phyloP scores from a whole-genome alignment of 2,113 vertebrate species.

The Forbesichthys papilliferus region DNA sequence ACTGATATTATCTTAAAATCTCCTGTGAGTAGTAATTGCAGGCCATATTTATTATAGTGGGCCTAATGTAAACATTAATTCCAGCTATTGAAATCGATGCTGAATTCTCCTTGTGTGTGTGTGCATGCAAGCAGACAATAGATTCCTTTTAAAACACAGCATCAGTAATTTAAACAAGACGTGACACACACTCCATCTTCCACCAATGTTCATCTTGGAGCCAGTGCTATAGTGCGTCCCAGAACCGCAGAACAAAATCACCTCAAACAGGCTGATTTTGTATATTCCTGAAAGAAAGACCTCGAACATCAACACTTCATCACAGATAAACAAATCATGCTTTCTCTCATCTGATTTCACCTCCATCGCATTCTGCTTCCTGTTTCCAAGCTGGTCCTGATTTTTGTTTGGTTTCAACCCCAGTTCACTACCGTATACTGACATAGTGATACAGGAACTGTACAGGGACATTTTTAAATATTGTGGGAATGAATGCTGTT shows the following conservation, averaged over 20 bases:
- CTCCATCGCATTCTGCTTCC: conserved; percentile 48
- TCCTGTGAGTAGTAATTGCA: conserved; percentile 51
- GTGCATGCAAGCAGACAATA: not conserved
- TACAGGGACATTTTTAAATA: conserved; percentile 53
- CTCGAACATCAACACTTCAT: conserved; percentile 73
- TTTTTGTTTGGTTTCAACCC: conserved; percentile 64
- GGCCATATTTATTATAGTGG: conserved; percentile 30
- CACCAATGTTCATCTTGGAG: conserved; percentile 30
- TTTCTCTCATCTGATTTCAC: conserved; percentile 65
- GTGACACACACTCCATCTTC: conserved; percentile 49
- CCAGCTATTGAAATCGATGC: conserved; percentile 51
- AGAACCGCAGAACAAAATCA: conserved; percentile 54
- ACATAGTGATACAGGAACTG: conserved; percentile 52
- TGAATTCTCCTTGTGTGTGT: conserved; percentile 37
- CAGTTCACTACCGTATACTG: conserved; percentile 36
- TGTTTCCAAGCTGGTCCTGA: conserved; percentile 64
- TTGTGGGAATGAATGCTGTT: conserved; percentile 59
- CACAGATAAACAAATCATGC: conserved; percentile 63
- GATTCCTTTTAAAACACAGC: not conserved
- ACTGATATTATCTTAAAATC: conserved; percentile 48
- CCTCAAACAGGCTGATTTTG: conserved; percentile 73
- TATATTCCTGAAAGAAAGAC: conserved; percentile 73
- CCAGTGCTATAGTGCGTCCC: conserved; percentile 44
- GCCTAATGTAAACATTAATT: conserved; percentile 59
- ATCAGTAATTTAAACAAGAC: conserved; percentile 41